Evolutionary conservation across 2,888 invertebrate genomes (phyloP), one percentile per base, ranked within the genome.

Genomic region (Lysandra bellargus): DNA sequence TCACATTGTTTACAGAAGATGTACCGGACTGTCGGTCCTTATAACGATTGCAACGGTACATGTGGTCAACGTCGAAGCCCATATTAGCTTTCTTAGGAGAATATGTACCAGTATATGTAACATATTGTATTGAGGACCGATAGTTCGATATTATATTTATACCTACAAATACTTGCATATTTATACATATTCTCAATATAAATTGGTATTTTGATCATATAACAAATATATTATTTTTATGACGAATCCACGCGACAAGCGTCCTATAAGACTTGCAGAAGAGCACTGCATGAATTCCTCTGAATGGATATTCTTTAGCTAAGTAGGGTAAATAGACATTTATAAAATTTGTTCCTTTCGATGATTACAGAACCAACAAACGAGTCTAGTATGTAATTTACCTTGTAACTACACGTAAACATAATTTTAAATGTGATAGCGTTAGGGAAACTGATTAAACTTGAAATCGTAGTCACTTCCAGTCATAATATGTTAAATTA

Each of bases 401-500:
- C 17, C 86, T 87, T 87, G 81, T 81, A 73, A 82, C 79, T 84
- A 83, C 81, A 82, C 79, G 77, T 81, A 83, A 81, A 82, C 83
- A 82, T 84, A 87, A 90, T 90, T 88, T 88, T 88, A 91, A 89
- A 89, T 93, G 94, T 94, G 94, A 94, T 94, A 93, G 91, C 84
- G 86, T 89, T 90, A 88, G 86, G 89, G 75, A 88, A 88, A 86
- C 88, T 88, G 87, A 90, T 90, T 90, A 86, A 89, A 90, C 86
- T 91, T 92, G 87, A 88, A 91, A 90, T 91, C 88, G 88, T 94
- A 94, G 94, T 94, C 94, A 94, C 93, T 93, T 93, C 91, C 91
- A 94, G 94, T 94, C 94, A 94, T 94, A 94, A 94, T 94, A 94
- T 91, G 91, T 92, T 91, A 92, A 88, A 87, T 86, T 91, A 92